Evolutionary conservation across 2,888 invertebrate species (phyloP).

Genomic region (Sminthurides aquaticus): DNA sequence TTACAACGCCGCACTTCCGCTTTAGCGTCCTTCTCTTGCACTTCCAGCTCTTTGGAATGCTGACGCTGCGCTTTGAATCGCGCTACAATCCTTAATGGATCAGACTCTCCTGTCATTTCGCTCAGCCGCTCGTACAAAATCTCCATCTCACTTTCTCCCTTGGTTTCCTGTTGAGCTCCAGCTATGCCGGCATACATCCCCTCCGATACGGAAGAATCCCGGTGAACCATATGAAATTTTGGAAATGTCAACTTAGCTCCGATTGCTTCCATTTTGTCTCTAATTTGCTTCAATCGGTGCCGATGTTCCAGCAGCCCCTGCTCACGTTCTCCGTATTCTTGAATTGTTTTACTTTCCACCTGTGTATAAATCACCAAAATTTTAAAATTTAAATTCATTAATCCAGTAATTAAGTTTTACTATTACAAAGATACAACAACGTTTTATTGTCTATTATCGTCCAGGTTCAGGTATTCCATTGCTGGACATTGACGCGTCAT

Average conservation of each 20-base stretch:
- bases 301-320: constrained; percentile 37
- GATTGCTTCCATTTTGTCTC: constrained; percentile 41
- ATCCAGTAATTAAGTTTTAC: background rate
- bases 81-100: constrained; percentile 33
- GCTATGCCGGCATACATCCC: constrained; percentile 28
- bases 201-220: constrained; percentile 39
- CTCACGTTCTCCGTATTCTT: constrained; percentile 36
- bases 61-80: constrained; percentile 37
- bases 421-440: too few species aligned
- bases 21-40: constrained; percentile 32
- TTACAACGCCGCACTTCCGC: constrained; percentile 38
- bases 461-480: too few species aligned
- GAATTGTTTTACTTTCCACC: constrained; percentile 37
- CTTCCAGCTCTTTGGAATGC: constrained; percentile 33
- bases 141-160: constrained; percentile 31
- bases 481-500: too few species aligned
- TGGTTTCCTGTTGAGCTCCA: constrained; percentile 23
- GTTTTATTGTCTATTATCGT: too few species aligned
- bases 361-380: too few species aligned
- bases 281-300: constrained; percentile 36
- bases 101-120: constrained; percentile 40
- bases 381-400: background rate
- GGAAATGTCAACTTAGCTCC: constrained; percentile 40
- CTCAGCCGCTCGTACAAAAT: constrained; percentile 35
- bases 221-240: constrained; percentile 41